Evolutionary conservation across 2,113 vertebrate species (phyloP).

Genomic region (Pteropus alecto): DNA sequence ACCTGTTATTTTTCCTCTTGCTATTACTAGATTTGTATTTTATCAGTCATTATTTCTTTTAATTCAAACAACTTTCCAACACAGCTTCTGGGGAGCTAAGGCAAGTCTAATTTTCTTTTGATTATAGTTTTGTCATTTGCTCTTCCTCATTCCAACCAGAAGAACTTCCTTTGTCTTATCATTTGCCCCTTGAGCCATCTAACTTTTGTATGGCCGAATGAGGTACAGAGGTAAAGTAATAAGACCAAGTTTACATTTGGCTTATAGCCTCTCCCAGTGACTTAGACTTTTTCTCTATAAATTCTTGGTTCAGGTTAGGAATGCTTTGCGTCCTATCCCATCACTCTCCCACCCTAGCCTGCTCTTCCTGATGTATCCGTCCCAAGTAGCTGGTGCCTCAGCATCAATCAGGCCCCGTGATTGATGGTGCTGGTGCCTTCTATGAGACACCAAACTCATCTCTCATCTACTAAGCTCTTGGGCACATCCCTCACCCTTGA

Average conservation of each 20-base stretch:
- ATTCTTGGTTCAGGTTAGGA: not conserved
- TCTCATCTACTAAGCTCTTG: not conserved
- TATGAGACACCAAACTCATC: not conserved
- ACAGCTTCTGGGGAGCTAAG: not conserved
- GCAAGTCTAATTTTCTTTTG: not conserved
- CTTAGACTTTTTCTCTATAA: not conserved
- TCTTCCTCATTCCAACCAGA: not conserved
- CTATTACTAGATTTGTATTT: not conserved
- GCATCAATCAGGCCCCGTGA: not conserved
- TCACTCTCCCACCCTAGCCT: not conserved
- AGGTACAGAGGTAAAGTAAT: not conserved
- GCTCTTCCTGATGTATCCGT: too few relatives aligned
- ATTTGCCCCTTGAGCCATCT: not conserved
- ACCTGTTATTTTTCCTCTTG: not conserved
- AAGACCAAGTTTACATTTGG: not conserved
- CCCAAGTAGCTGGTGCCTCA: not conserved
- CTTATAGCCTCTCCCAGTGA: not conserved
- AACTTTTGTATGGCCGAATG: not conserved
- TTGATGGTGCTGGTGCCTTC: not conserved
- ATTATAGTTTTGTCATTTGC: not conserved
- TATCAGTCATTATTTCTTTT: not conserved
- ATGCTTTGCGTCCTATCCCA: not conserved
- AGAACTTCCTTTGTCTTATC: not conserved
- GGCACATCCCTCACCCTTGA: not conserved
- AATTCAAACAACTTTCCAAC: not conserved